phyloP scores from a whole-genome alignment of 1,140 invertebrate species.

The Cotesia glomerata region DNA sequence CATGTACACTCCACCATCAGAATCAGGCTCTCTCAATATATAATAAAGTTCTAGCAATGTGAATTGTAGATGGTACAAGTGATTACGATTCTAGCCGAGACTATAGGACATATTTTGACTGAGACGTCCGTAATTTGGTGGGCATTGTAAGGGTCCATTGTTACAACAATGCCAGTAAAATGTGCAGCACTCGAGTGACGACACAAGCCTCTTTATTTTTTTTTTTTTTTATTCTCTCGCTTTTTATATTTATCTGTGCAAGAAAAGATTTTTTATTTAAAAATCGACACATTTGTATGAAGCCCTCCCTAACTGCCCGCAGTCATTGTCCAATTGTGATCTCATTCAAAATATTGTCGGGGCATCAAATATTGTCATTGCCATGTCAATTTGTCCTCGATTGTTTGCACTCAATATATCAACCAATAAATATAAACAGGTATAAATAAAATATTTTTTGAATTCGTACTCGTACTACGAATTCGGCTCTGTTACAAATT shows the following conservation, averaged over 20 bases:
- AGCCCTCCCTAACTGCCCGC: neutral
- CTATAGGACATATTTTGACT: conserved; percentile 54
- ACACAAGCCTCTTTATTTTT: conserved; percentile 17
- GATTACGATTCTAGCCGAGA: conserved; percentile 40
- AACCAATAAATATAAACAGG: neutral
- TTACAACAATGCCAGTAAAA: conserved; percentile 40
- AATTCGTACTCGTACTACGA: neutral
- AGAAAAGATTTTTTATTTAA: neutral
- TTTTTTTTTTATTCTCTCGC: neutral
- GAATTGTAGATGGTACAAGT: conserved; percentile 44
- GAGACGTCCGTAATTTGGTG: conserved; percentile 55
- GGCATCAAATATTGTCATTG: neutral
- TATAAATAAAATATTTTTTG: too few relatives aligned
- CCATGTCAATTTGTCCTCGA: neutral
- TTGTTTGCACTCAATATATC: neutral
- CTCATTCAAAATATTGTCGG: neutral
- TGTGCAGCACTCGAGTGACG: conserved; percentile 36
- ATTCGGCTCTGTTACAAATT: too few relatives aligned
- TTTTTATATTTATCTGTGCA: neutral
- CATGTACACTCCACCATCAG: neutral
- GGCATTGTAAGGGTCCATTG: conserved; percentile 50
- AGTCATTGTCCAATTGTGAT: neutral
- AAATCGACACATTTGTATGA: conserved; percentile 1
- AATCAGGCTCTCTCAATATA: neutral
- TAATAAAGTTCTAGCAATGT: neutral